These are phyloP conservation scores for Poicephalus gulielmi DNA, from an alignment of 2,113 vertebrate genomes.

Conservation along the genomic window DNA sequence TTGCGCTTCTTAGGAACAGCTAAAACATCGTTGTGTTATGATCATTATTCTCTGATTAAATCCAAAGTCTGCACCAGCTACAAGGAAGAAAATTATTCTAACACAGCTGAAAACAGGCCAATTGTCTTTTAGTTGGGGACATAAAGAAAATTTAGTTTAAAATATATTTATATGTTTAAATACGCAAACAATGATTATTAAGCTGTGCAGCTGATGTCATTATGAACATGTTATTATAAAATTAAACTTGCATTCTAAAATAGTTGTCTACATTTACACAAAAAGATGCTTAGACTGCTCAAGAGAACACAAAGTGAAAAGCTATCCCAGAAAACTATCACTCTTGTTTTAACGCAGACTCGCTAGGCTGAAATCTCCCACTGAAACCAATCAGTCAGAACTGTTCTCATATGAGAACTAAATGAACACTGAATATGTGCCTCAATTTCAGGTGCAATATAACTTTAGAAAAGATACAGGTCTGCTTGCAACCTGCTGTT, in stretches of 20 bases:
- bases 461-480: background rate
- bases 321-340: background rate
- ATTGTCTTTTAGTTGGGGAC: background rate
- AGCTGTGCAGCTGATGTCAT: background rate
- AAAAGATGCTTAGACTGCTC: background rate
- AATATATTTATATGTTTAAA: background rate
- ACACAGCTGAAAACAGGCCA: background rate
- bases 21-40: background rate
- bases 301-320: background rate
- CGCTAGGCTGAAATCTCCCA: background rate
- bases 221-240: background rate
- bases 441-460: background rate
- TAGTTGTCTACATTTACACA: background rate
- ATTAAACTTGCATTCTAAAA: background rate
- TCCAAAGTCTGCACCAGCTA: background rate
- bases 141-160: background rate
- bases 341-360: background rate
- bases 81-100: background rate
- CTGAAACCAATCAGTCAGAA: background rate
- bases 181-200: background rate
- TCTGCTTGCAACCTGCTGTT: background rate
- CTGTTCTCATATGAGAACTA: background rate
- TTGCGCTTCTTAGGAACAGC: background rate
- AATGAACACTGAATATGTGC: background rate
- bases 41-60: background rate